phyloP scores from a whole-genome alignment of 2,797 vertebrate species.

The Lutjanus argentimaculatus region DNA sequence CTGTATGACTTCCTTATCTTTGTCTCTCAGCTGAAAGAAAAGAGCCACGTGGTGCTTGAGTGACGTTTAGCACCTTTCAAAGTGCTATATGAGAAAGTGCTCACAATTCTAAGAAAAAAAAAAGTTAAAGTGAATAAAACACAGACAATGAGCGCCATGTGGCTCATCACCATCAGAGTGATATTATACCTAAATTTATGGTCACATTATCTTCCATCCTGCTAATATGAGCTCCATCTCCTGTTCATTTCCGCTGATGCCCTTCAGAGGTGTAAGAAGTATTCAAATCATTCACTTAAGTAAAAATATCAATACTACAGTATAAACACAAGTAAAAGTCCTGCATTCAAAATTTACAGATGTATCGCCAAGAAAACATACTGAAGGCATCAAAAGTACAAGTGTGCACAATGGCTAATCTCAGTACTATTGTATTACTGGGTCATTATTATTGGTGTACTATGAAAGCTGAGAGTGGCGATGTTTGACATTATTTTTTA shows the following conservation, averaged over 20 bases:
- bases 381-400: not conserved
- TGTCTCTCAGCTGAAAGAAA: not conserved
- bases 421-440: not conserved
- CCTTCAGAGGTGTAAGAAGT: not conserved
- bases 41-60: not conserved
- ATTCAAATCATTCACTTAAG: not conserved
- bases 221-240: not conserved
- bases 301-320: not conserved
- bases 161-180: not conserved
- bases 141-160: not conserved
- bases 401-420: too few relatives aligned
- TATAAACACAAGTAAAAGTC: not conserved
- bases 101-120: not conserved
- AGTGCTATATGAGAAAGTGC: not conserved
- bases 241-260: not conserved
- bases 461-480: too few relatives aligned
- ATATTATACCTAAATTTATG: not conserved
- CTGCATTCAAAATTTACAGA: not conserved
- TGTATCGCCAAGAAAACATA: not conserved
- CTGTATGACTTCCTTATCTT: not conserved
- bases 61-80: conserved; percentile 12
- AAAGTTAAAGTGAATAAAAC: not conserved
- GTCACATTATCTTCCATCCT: not conserved
- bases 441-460: not conserved
- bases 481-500: too few relatives aligned